These are phyloP conservation scores for Menidia beryllina DNA, from an alignment of 2,113 vertebrate species.

Conservation along the genomic window DNA sequence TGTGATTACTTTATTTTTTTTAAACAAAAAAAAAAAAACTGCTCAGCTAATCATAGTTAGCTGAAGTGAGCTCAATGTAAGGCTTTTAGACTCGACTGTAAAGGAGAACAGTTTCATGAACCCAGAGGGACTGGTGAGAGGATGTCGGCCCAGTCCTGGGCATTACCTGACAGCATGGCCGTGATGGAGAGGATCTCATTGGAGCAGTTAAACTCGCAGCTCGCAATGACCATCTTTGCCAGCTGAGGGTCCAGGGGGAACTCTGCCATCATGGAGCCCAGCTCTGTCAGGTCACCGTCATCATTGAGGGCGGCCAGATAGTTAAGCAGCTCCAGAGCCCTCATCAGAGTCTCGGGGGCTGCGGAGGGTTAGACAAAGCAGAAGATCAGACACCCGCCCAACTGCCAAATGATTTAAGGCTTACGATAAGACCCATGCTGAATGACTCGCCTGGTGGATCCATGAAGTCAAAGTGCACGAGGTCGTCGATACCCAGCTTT, in stretches of 20 bases:
- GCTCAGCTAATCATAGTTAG: no score
- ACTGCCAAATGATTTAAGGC: neutral
- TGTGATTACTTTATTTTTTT: no score
- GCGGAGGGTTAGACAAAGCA: neutral
- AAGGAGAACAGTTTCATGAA: conserved; percentile 15
- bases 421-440: neutral
- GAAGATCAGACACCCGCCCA: neutral
- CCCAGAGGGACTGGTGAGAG: conserved; percentile 33
- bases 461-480: conserved; percentile 99
- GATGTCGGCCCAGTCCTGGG: conserved; percentile 80
- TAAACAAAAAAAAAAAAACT: no score
- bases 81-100: no score
- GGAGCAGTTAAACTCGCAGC: conserved; percentile 99
- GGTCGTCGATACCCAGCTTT: conserved; percentile 98
- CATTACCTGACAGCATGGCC: conserved; percentile 99
- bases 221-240: conserved; percentile 99
- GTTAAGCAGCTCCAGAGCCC: conserved; percentile 97
- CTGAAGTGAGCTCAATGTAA: no score
- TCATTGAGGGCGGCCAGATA: conserved; percentile 98
- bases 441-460: conserved; percentile 92
- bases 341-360: conserved; percentile 99
- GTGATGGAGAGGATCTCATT: conserved; percentile 99
- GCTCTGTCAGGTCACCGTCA: conserved; percentile 96
- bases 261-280: conserved; percentile 99
- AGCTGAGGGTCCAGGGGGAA: conserved; percentile 98